These are phyloP conservation scores for Upupa epops DNA, from an alignment of 2,113 vertebrate species.

Conservation along the genomic window DNA sequence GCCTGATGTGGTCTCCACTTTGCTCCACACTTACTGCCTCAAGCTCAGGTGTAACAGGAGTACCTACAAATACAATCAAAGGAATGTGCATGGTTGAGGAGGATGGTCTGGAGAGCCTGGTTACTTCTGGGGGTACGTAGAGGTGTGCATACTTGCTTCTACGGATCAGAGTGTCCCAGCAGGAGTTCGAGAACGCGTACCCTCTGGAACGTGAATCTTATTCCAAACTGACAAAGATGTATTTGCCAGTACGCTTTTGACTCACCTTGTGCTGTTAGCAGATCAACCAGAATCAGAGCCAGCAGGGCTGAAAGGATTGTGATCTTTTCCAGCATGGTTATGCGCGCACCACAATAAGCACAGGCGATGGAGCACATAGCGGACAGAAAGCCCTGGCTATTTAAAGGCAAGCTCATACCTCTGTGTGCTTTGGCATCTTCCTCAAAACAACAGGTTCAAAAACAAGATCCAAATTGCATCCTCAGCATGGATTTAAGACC, in stretches of 20 bases:
- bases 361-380: neutral
- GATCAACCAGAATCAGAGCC: neutral
- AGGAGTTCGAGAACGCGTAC: neutral
- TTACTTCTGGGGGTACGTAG: neutral
- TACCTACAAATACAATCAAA: neutral
- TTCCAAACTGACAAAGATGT: neutral
- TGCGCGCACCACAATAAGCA: neutral
- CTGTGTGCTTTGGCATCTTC: neutral
- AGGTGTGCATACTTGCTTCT: neutral
- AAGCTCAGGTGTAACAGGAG: neutral
- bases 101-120: neutral
- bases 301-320: neutral
- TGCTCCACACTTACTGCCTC: neutral
- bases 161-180: neutral
- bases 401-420: slow-evolving; percentile 28
- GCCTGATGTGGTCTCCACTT: neutral
- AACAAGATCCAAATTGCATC: neutral
- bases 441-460: slow-evolving; percentile 30
- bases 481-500: neutral
- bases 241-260: neutral
- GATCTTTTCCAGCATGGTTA: neutral
- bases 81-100: neutral
- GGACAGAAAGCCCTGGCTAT: neutral
- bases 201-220: neutral
- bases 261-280: slow-evolving; percentile 31